phyloP scores from a whole-genome alignment of 2,888 invertebrate species.

The Eupsilia transversa region DNA sequence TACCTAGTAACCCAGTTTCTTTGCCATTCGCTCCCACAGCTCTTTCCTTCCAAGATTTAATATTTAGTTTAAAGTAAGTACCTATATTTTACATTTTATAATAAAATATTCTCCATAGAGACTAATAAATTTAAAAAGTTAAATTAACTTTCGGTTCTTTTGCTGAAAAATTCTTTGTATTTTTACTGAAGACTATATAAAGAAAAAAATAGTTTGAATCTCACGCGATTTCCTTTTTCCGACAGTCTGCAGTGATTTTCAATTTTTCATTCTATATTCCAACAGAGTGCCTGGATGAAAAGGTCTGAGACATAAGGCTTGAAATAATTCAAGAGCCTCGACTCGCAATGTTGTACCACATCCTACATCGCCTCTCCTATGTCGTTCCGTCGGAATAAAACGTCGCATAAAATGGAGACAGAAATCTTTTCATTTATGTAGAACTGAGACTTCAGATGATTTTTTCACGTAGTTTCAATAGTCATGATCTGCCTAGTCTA shows the following conservation, averaged over 20 bases:
- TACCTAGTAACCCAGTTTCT: conserved; percentile 47
- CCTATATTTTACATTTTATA: conserved; percentile 35
- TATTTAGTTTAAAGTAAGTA: conserved; percentile 19
- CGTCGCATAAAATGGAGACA: conserved; percentile 54
- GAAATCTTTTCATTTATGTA: conserved; percentile 62
- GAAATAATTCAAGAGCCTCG: conserved; percentile 63
- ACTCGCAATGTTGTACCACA: conserved; percentile 58
- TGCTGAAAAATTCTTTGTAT: not conserved
- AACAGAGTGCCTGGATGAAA: conserved; percentile 49
- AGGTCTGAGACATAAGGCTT: conserved; percentile 53
- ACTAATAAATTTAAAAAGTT: conserved; percentile 44
- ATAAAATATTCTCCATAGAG: conserved; percentile 29
- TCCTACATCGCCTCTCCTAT: conserved; percentile 44
- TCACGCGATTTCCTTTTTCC: conserved; percentile 12
- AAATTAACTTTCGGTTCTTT: conserved; percentile 7
- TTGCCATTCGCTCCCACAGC: conserved; percentile 10
- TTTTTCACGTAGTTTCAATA: conserved; percentile 22
- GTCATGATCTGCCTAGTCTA: too few relatives aligned
- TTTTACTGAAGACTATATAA: conserved; percentile 20
- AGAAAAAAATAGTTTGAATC: not conserved
- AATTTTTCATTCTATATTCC: conserved; percentile 55
- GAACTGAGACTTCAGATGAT: conserved; percentile 12
- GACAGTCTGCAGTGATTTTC: conserved; percentile 42
- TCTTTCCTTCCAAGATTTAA: conserved; percentile 29
- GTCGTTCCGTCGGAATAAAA: conserved; percentile 56